Conservation (phyloP, 1,140 invertebrate genomes). For the Rhynchophorus ferrugineus region DNA sequence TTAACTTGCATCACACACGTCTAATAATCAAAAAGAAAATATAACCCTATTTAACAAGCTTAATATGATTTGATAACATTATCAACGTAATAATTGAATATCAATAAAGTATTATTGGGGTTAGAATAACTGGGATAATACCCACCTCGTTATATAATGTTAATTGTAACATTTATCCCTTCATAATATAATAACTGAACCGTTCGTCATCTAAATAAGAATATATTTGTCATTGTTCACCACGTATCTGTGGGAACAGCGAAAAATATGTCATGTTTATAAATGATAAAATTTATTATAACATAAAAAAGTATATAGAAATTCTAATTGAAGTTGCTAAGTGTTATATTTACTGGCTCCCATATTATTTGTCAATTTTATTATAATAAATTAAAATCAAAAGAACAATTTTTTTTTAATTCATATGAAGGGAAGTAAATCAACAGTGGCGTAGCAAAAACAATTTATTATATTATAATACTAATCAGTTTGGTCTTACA, state of each 20-base stretch:
- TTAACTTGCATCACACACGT: no score
- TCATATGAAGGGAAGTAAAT: background rate
- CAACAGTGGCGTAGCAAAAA: background rate
- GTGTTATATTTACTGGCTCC: background rate
- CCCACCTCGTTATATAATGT: no score
- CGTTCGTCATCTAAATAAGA: background rate
- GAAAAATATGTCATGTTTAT: constrained; percentile 7
- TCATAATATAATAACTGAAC: no score
- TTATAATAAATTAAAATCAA: constrained; percentile 1
- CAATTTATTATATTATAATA: no score
- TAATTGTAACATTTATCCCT: no score
- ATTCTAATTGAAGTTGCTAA: constrained; percentile 1
- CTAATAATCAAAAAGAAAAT: background rate
- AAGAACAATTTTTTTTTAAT: constrained; percentile 1
- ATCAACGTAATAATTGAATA: no score
- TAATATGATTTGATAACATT: background rate
- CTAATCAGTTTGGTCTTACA: no score
- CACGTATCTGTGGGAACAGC: background rate
- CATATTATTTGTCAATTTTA: constrained; percentile 6
- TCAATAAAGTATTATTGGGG: background rate
- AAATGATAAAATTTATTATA: constrained; percentile 2
- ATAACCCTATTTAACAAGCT: background rate
- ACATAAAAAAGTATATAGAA: background rate
- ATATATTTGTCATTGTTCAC: background rate
- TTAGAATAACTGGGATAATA: background rate